Percentiles rank a stretch among this genome's conserved stretches.
phyloP scores from a whole-genome alignment of 2,797 vertebrate species.

The Pangasius krempfi region DNA sequence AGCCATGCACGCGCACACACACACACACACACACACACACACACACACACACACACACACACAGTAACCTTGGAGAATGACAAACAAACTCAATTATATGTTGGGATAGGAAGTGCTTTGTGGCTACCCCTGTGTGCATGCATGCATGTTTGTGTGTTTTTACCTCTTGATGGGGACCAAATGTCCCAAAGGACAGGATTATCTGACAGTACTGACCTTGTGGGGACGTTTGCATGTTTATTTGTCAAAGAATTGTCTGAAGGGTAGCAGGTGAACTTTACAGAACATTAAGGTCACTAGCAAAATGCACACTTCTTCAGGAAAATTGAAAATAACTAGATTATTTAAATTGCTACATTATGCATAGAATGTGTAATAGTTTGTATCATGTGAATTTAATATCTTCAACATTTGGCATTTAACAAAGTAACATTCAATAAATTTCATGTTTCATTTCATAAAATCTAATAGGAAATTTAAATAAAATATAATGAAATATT shows the following conservation, averaged over 20 bases:
- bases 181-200: neutral
- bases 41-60: neutral
- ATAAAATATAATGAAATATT: neutral
- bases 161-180: neutral
- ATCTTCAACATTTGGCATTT: neutral
- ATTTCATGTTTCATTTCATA: neutral
- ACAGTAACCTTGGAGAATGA: neutral
- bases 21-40: neutral
- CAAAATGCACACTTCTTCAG: neutral
- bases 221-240: neutral
- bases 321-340: neutral
- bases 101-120: neutral
- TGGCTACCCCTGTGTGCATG: neutral
- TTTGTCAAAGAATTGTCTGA: neutral
- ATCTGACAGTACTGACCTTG: neutral
- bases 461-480: neutral
- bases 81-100: constrained; percentile 14
- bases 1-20: neutral
- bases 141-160: neutral
- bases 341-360: neutral
- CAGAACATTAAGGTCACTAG: neutral
- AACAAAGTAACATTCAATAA: neutral
- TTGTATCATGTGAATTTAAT: neutral
- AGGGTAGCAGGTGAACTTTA: neutral
- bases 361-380: neutral